Evolutionary conservation across 2,797 vertebrate genomes (phyloP).

Genomic region (Synanceia verrucosa): DNA sequence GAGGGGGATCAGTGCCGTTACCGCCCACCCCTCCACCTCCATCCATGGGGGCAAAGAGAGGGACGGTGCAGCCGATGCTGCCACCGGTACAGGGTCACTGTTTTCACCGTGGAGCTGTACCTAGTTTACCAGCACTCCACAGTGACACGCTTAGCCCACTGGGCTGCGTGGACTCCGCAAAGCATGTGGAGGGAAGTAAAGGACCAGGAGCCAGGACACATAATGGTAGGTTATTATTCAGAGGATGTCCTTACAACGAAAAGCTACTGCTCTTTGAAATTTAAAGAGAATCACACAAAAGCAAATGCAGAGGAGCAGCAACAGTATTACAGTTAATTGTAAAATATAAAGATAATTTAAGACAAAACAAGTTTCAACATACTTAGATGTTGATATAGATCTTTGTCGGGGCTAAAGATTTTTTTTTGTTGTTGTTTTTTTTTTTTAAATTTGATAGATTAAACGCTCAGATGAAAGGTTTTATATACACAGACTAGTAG

Average conservation of each 20-base stretch:
- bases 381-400: too few species aligned
- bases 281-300: too few species aligned
- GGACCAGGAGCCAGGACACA: slow-evolving; percentile 76
- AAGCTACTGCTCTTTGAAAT: not conserved
- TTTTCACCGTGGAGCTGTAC: slow-evolving; percentile 77
- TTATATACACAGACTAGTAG: too few species aligned
- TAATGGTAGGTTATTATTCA: slow-evolving; percentile 81
- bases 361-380: not conserved
- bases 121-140: slow-evolving; percentile 63
- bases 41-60: slow-evolving; percentile 73
- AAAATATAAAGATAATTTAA: not conserved
- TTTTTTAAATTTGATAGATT: too few species aligned
- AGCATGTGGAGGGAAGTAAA: slow-evolving; percentile 74
- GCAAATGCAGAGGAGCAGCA: too few species aligned
- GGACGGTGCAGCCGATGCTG: slow-evolving; percentile 59
- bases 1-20: not conserved
- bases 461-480: too few species aligned
- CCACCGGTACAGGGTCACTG: slow-evolving; percentile 76
- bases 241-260: not conserved
- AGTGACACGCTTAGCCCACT: slow-evolving; percentile 72
- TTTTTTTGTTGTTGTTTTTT: too few species aligned
- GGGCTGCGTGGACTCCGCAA: slow-evolving; percentile 69
- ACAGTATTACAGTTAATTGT: too few species aligned
- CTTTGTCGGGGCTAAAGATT: too few species aligned
- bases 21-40: slow-evolving; percentile 65